Evolutionary conservation across 92 coral and sea anemone species (phyloP).

Genomic region (Nematostella vectensis): DNA sequence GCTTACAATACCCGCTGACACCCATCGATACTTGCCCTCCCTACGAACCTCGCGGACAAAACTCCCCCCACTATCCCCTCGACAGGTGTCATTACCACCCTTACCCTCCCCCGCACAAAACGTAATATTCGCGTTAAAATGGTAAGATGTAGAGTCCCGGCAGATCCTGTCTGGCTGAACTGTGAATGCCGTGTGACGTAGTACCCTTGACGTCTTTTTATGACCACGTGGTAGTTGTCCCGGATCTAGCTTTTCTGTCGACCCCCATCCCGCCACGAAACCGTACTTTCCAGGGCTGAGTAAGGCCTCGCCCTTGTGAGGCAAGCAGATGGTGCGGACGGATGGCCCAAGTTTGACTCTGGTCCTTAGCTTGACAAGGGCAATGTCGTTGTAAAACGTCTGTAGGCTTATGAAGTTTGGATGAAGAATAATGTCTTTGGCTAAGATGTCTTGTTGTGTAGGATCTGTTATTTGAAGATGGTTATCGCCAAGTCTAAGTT

Average conservation of each 20-base stretch:
- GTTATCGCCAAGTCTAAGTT: constrained; percentile 22
- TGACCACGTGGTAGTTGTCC: not conserved
- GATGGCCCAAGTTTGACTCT: constrained; percentile 19
- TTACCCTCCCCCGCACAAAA: constrained; percentile 67
- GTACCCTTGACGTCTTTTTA: constrained; percentile 13
- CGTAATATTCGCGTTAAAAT: constrained; percentile 1
- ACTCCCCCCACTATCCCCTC: constrained; percentile 69
- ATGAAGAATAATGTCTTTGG: constrained; percentile 10
- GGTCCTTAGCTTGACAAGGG: constrained; percentile 31
- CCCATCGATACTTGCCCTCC: constrained; percentile 39
- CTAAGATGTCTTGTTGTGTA: constrained; percentile 5
- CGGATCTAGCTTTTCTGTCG: not conserved
- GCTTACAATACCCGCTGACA: constrained; percentile 63
- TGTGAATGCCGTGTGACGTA: constrained; percentile 29
- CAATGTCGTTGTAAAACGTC: constrained; percentile 22
- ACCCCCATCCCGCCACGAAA: constrained; percentile 60
- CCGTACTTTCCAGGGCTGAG: constrained; percentile 20
- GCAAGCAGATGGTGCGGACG: constrained; percentile 45
- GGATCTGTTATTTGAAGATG: constrained; percentile 9
- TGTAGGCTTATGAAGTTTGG: not conserved
- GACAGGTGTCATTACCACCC: constrained; percentile 69
- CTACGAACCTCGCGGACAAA: constrained; percentile 36
- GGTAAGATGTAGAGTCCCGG: not conserved
- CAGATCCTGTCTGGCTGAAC: constrained; percentile 21
- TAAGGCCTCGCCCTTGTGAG: constrained; percentile 17